Percentiles rank a stretch among this genome's conserved stretches.
Evolutionary conservation across 2,797 vertebrate species (phyloP).

Genomic region (Molossus alvarezi): DNA sequence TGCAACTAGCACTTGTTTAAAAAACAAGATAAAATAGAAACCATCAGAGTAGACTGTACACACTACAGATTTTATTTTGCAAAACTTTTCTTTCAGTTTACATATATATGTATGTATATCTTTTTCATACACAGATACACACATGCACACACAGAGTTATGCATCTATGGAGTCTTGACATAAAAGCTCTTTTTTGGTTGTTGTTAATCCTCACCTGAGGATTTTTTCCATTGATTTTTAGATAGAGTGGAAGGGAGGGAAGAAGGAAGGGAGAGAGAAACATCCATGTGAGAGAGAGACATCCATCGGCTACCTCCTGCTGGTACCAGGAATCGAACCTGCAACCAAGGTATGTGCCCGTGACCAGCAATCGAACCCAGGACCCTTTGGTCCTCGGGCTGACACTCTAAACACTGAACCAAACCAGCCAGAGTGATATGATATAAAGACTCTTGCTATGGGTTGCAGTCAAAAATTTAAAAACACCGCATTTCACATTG

Average conservation of each 20-base stretch:
- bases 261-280: too few species aligned
- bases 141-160: not conserved
- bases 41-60: constrained; percentile 17
- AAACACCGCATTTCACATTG: constrained; percentile 45
- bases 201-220: too few species aligned
- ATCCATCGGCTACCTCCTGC: too few species aligned
- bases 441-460: constrained; percentile 52
- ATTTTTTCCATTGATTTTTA: too few species aligned
- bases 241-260: too few species aligned
- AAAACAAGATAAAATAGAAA: constrained; percentile 53
- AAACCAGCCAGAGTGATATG: not conserved
- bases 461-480: not conserved
- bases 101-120: not conserved
- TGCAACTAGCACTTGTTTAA: constrained; percentile 35
- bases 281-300: too few species aligned
- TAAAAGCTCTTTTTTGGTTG: constrained; percentile 18
- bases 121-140: constrained; percentile 12
- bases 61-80: constrained; percentile 39
- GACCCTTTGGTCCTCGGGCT: too few species aligned
- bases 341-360: too few species aligned
- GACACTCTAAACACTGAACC: too few species aligned
- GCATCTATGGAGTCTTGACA: not conserved
- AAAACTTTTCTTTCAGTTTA: constrained; percentile 20
- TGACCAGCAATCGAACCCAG: too few species aligned
- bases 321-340: too few species aligned